phyloP scores from a whole-genome alignment of 1,140 invertebrate genomes.

The Zaprionus kolodkinae region DNA sequence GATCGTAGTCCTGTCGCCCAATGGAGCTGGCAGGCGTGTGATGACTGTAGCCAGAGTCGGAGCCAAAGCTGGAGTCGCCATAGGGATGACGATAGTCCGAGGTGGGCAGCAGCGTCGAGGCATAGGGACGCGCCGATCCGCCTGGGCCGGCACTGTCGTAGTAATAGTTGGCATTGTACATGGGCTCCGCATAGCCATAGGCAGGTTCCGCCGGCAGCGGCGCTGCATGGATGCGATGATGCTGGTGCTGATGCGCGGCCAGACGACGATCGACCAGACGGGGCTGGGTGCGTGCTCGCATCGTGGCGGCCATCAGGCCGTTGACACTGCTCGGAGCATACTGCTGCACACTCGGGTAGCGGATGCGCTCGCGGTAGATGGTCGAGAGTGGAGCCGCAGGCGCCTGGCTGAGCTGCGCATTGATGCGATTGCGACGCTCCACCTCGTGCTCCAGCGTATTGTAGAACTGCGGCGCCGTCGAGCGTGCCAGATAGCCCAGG shows the following conservation, averaged over 20 bases:
- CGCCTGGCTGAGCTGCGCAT: constrained; percentile 72
- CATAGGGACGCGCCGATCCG: constrained; percentile 54
- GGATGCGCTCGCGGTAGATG: constrained; percentile 77
- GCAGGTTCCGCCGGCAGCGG: constrained; percentile 63
- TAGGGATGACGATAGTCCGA: constrained; percentile 72
- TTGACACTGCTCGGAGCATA: constrained; percentile 64
- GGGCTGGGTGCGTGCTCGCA: constrained; percentile 85
- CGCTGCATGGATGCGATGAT: constrained; percentile 67
- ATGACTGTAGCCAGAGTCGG: constrained; percentile 89
- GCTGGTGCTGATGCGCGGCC: constrained; percentile 67
- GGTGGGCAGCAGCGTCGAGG: constrained; percentile 60
- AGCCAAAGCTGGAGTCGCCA: constrained; percentile 87
- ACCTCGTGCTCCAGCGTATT: constrained; percentile 81
- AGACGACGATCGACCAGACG: constrained; percentile 86
- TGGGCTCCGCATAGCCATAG: constrained; percentile 83
- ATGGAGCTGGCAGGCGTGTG: constrained; percentile 86
- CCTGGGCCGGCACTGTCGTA: constrained; percentile 86
- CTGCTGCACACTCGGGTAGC: constrained; percentile 66
- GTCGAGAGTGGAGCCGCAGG: constrained; percentile 62
- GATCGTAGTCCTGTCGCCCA: constrained; percentile 74
- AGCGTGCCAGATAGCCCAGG: constrained; percentile 70
- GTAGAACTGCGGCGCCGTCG: constrained; percentile 72
- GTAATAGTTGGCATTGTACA: constrained; percentile 88
- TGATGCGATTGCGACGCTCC: constrained; percentile 80
- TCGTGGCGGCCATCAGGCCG: constrained; percentile 61